Conservation (phyloP, 2,797 vertebrate genomes). For the Tiaroga cobitis region DNA sequence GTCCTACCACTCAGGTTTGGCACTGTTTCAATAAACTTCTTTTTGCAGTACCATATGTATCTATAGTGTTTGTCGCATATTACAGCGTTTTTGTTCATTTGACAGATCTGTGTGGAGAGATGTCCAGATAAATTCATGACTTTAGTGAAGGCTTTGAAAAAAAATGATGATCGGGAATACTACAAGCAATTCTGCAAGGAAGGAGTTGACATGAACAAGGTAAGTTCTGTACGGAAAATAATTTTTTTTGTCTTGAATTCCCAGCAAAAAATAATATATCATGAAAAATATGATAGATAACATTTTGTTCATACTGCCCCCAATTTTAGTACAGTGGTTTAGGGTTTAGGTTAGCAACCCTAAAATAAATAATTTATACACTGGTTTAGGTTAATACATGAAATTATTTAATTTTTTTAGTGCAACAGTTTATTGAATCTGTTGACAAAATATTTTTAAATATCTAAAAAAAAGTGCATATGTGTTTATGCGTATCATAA, state of each 20-base stretch:
- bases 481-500: background rate
- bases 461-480: background rate
- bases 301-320: background rate
- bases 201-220: conserved; percentile 61
- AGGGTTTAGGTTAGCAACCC: background rate
- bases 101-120: conserved; percentile 86
- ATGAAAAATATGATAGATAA: background rate
- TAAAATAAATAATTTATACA: background rate
- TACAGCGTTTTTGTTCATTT: conserved; percentile 43
- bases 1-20: conserved; percentile 84
- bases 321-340: background rate
- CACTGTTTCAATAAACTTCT: background rate
- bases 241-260: background rate
- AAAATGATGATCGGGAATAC: conserved; percentile 65
- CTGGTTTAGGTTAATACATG: background rate
- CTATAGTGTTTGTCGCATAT: background rate
- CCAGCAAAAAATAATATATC: background rate
- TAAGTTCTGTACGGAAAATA: conserved; percentile 50
- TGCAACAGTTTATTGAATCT: background rate
- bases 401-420: too few relatives aligned
- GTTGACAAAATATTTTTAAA: background rate
- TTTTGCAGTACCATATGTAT: background rate
- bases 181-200: conserved; percentile 85
- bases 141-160: conserved; percentile 57
- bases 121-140: conserved; percentile 85